Evolutionary conservation across 2,113 vertebrate species (phyloP).

Genomic region (Typhlomys cinereus): DNA sequence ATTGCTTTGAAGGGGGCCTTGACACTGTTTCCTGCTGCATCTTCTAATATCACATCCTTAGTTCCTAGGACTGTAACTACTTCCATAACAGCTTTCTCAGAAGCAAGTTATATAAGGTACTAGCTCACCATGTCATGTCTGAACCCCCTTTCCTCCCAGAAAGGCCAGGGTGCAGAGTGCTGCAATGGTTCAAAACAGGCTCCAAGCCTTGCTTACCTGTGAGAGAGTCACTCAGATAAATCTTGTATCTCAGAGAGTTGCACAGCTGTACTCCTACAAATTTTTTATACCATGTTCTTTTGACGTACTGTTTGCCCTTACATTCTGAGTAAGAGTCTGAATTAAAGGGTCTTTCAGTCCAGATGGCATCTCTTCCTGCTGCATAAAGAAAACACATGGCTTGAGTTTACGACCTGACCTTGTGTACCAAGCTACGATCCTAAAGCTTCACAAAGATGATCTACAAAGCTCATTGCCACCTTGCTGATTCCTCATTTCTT

Average conservation of each 20-base stretch:
- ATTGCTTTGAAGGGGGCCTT: background rate
- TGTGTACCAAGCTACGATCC: background rate
- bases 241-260: conserved; percentile 98
- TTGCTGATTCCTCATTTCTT: background rate
- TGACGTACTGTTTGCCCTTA: conserved; percentile 94
- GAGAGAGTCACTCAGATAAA: conserved; percentile 97
- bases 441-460: background rate
- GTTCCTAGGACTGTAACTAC: background rate
- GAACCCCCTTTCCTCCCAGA: background rate
- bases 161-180: background rate
- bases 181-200: background rate
- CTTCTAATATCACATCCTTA: background rate
- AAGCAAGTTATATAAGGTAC: background rate
- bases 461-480: background rate
- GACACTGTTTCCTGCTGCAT: background rate
- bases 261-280: conserved; percentile 99
- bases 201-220: conserved; percentile 87
- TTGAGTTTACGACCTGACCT: background rate
- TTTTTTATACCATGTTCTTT: conserved; percentile 99
- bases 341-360: conserved; percentile 96
- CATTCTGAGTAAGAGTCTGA: conserved; percentile 95
- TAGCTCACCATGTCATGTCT: background rate
- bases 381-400: conserved; percentile 55
- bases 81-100: background rate
- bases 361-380: conserved; percentile 97